Conservation (phyloP, 2,888 invertebrate species). For the Atrina japonica region DNA sequence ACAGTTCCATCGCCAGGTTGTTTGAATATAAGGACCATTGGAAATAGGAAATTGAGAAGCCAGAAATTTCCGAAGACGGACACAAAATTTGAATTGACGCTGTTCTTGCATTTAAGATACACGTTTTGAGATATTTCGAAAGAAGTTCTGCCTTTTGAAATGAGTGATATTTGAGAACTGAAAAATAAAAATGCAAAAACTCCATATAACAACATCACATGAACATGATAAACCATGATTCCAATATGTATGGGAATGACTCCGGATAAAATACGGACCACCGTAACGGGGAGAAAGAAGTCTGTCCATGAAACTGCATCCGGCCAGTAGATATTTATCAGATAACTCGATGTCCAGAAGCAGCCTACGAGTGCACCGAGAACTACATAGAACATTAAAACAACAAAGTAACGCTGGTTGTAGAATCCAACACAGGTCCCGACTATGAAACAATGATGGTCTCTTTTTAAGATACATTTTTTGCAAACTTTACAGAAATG, state of each 20-base stretch:
- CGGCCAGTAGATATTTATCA: constrained; percentile 52
- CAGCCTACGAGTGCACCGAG: constrained; percentile 53
- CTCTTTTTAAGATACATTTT: constrained; percentile 70
- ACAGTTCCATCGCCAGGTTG: constrained; percentile 62
- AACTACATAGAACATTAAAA: constrained; percentile 62
- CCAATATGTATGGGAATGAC: constrained; percentile 41
- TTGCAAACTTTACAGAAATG: constrained; percentile 72
- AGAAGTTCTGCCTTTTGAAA: constrained; percentile 55
- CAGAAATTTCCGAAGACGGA: constrained; percentile 72
- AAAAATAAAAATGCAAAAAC: constrained; percentile 52
- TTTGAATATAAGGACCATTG: constrained; percentile 63
- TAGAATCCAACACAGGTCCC: constrained; percentile 68
- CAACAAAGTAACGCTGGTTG: constrained; percentile 72
- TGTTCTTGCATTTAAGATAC: constrained; percentile 49
- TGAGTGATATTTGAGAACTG: constrained; percentile 46
- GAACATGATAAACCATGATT: constrained; percentile 61
- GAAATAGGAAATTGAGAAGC: constrained; percentile 68
- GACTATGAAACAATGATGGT: constrained; percentile 77
- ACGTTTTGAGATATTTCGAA: constrained; percentile 60
- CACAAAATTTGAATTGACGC: constrained; percentile 52
- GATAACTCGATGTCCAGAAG: constrained; percentile 54
- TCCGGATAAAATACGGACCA: constrained; percentile 47
- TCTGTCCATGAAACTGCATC: constrained; percentile 48
- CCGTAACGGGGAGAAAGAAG: constrained; percentile 54
- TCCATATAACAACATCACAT: constrained; percentile 51